A percentile compares a stretch with the other conserved stretches of the same genome.
phyloP scores from a whole-genome alignment of 2,797 vertebrate genomes.

The Arrhamphus sclerolepis region DNA sequence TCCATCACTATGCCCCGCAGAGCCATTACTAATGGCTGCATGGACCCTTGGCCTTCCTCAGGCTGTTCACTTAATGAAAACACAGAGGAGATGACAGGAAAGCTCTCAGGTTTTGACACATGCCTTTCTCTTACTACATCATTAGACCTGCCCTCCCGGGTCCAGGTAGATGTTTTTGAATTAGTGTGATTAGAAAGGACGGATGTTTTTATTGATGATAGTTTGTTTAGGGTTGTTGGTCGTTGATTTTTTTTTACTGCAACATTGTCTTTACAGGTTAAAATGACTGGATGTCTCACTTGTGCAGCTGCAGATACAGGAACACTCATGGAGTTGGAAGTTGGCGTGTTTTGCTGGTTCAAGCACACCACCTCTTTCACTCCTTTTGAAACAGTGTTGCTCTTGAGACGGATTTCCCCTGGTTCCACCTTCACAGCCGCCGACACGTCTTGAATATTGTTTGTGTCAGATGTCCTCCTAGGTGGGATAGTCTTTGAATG shows the following conservation, averaged over 20 bases:
- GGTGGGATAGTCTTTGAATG: conserved; percentile 22
- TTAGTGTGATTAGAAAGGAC: conserved; percentile 16
- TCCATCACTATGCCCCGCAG: conserved; percentile 72
- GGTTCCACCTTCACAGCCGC: conserved; percentile 63
- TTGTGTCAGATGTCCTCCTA: conserved; percentile 29
- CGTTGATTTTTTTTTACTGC: conserved; percentile 25
- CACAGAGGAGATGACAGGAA: conserved; percentile 93
- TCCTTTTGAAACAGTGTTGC: conserved; percentile 19
- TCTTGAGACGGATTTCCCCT: conserved; percentile 25
- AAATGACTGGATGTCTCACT: conserved; percentile 19
- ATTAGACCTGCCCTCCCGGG: conserved; percentile 19
- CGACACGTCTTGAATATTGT: conserved; percentile 17
- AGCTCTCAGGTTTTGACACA: conserved; percentile 63
- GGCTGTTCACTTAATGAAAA: conserved; percentile 87
- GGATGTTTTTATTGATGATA: conserved; percentile 3
- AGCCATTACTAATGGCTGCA: conserved; percentile 71
- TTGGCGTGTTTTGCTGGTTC: conserved; percentile 38
- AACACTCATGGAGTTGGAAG: conserved; percentile 31
- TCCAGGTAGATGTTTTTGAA: conserved; percentile 41
- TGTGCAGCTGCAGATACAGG: conserved; percentile 18
- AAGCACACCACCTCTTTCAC: conserved; percentile 29
- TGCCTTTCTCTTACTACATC: conserved; percentile 27
- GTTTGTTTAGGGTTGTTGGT: conserved; percentile 17
- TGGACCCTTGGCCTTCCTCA: conserved; percentile 54
- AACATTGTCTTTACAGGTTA: conserved; percentile 26